phyloP scores from a whole-genome alignment of 2,888 invertebrate genomes.

The Catonia carolina region DNA sequence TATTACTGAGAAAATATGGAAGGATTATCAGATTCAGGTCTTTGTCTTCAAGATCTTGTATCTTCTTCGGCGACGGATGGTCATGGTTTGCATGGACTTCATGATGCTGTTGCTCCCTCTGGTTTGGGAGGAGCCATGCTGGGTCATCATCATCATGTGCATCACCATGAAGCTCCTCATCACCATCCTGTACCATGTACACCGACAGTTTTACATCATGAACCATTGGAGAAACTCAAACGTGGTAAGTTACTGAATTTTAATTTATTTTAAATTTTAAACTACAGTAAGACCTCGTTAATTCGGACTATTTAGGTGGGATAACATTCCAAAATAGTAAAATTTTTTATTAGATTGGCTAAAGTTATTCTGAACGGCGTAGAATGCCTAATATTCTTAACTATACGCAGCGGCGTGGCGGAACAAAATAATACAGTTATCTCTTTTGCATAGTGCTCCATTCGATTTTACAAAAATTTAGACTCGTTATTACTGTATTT shows the following conservation, averaged over 20 bases:
- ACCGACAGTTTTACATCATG: conserved; percentile 53
- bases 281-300: no score
- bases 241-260: conserved; percentile 54
- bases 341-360: no score
- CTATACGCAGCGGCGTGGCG: no score
- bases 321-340: no score
- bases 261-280: no score
- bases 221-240: conserved; percentile 71
- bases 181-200: conserved; percentile 57
- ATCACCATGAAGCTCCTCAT: conserved; percentile 37
- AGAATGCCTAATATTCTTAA: no score
- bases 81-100: conserved; percentile 42
- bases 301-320: no score
- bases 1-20: conserved; percentile 47
- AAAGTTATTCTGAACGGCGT: no score
- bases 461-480: no score
- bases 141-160: conserved; percentile 46
- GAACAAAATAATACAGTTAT: no score
- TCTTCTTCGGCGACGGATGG: conserved; percentile 45
- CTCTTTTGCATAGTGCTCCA: no score
- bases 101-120: conserved; percentile 42
- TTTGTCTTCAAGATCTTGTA: conserved; percentile 68
- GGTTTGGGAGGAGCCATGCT: conserved; percentile 37
- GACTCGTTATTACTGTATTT: no score
- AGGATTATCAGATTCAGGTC: conserved; percentile 60